Evolutionary conservation across 2,113 vertebrate genomes (phyloP), one percentile per base, ranked within the genome.

Genomic region (Mus spicilegus): DNA sequence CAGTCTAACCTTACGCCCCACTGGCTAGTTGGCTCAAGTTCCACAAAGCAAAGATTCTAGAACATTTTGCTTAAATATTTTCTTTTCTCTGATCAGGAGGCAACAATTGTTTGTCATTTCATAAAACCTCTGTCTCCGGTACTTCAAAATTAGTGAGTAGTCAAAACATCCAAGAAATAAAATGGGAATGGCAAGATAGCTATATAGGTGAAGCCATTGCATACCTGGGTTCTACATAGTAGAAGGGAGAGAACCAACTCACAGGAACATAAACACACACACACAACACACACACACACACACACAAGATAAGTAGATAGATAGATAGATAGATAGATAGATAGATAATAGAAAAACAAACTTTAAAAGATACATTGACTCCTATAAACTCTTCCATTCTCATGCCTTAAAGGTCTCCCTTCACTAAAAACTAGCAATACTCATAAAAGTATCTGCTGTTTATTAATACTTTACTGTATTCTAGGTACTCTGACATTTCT

Each of bases 11-110:
- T 16, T 67, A 5, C 39, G 42, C 77, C 42, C 17, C n/a, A 46
- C 42, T 49, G 69, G 20, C 10, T 61, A 70, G 3, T 72, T 76
- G 61, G 54, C 33, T 78, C 88, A 75, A 46, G 56, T 84, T 63
- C 13, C n/a, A 65, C 42, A 51, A 81, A 36, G 16, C 26, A 94
- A 86, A 49, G 30, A 22, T 56, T 94, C 82, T 30, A 28, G 58
- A 88, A 77, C 30, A 54, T 54, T 65, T 11, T 81, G 72, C 76
- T 90, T 67, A 81, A 90, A 86, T 30, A 67, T 46, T 92, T 67
- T 91, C 42, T 91, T 94, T 58, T 75, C 61, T 93, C 67, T 94
- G 13, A 89, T 77, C 46, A 82, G 54, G 87, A 91, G 49, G 91
- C 36, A 67, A 65, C 22, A 67, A 0, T 61, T 19, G 39, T 46